Percentiles rank a stretch among this genome's conserved stretches.
These are phyloP conservation scores for Papilio gigon DNA, from an alignment of 2,888 invertebrate genomes.

Conservation along the genomic window DNA sequence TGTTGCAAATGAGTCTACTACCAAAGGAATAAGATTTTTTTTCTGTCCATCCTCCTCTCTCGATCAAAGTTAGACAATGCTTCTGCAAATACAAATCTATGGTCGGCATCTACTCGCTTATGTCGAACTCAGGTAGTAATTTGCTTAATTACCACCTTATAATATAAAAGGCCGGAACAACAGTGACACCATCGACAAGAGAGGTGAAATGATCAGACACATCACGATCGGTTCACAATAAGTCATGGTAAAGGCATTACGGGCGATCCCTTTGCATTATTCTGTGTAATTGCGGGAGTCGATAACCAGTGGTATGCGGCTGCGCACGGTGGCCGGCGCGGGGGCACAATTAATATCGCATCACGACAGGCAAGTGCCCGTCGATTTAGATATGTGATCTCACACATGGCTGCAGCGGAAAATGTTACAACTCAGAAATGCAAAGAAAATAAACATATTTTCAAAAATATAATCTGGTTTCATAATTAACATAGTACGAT, in stretches of 20 bases:
- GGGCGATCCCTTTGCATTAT: not conserved
- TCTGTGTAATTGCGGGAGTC: constrained; percentile 2
- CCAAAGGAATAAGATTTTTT: too few species aligned
- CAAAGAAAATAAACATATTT: not conserved
- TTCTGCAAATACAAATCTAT: too few species aligned
- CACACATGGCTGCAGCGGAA: constrained; percentile 31
- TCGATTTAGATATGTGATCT: constrained; percentile 52
- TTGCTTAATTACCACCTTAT: too few species aligned
- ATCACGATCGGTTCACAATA: not conserved
- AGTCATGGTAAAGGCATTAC: not conserved
- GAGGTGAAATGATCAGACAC: too few species aligned
- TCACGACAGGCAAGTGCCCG: constrained; percentile 52
- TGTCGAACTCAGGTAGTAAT: too few species aligned
- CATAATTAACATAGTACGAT: not conserved
- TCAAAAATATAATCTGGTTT: not conserved
- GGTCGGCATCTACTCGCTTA: too few species aligned
- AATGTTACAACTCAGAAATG: constrained; percentile 25
- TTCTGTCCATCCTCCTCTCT: too few species aligned
- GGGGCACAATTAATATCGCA: constrained; percentile 58
- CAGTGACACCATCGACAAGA: too few species aligned
- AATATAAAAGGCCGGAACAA: too few species aligned
- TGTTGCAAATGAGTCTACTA: too few species aligned
- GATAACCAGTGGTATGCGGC: constrained; percentile 1
- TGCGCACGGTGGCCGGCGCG: constrained; percentile 23
- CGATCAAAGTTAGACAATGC: too few species aligned